These are phyloP conservation scores for Sinosuthora webbiana DNA, from an alignment of 2,113 vertebrate genomes.

Conservation along the genomic window DNA sequence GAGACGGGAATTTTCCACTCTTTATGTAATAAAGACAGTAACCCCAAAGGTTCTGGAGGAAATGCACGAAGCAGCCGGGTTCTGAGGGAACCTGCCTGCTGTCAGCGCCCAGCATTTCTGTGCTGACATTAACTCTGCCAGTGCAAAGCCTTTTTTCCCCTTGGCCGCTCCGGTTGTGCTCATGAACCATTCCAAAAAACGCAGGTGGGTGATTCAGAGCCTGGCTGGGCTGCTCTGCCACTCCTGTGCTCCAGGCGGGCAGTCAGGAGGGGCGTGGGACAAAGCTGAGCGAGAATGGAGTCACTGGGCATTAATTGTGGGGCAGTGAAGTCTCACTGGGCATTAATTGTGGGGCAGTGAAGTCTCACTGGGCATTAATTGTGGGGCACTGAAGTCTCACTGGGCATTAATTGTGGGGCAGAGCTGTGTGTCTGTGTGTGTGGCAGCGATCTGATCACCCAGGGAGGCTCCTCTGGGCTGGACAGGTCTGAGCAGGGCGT, in stretches of 20 bases:
- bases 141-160: neutral
- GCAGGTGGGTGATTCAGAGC: neutral
- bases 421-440: rapidly evolving
- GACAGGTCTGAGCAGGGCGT: neutral
- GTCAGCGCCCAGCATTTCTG: neutral
- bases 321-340: neutral
- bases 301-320: neutral
- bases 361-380: neutral
- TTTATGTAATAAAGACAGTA: neutral
- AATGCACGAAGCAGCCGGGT: neutral
- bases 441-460: rapidly evolving
- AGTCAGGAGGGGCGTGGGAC: neutral
- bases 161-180: neutral
- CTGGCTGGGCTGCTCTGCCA: neutral
- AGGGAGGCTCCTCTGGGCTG: neutral
- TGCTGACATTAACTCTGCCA: neutral
- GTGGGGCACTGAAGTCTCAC: neutral
- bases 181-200: rapidly evolving
- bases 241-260: neutral
- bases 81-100: neutral
- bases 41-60: neutral
- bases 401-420: neutral
- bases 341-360: neutral
- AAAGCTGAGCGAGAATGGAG: neutral
- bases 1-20: neutral